Percentiles rank a stretch among this genome's conserved stretches.
Evolutionary conservation across 2,888 invertebrate species (phyloP).

Genomic region (Hemaris fuciformis): DNA sequence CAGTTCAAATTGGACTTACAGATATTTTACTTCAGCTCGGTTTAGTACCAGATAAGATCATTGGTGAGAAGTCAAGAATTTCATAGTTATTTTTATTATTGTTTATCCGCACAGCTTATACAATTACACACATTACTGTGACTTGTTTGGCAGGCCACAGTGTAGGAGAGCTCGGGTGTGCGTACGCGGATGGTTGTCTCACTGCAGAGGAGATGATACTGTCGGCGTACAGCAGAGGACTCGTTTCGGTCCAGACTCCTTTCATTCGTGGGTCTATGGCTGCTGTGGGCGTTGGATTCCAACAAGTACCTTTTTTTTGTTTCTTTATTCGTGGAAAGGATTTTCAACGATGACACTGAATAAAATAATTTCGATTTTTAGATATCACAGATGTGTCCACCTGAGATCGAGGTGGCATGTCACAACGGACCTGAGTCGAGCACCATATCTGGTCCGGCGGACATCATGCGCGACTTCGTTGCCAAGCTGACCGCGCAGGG

Average conservation of each 20-base stretch:
- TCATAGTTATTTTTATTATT: neutral
- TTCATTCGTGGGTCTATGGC: slow-evolving; percentile 91
- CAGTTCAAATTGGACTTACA: slow-evolving; percentile 76
- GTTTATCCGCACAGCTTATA: neutral
- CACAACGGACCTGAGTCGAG: slow-evolving; percentile 89
- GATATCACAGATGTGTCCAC: slow-evolving; percentile 55
- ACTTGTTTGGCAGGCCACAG: slow-evolving; percentile 86
- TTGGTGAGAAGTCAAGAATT: slow-evolving; percentile 70
- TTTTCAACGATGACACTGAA: neutral
- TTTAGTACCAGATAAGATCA: slow-evolving; percentile 29
- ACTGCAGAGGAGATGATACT: slow-evolving; percentile 92
- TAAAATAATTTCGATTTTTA: slow-evolving; percentile 36
- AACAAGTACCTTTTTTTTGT: slow-evolving; percentile 48
- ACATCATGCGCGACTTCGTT: slow-evolving; percentile 80
- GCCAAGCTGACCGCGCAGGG: slow-evolving; percentile 47
- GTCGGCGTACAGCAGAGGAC: slow-evolving; percentile 89
- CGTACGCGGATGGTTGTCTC: slow-evolving; percentile 94
- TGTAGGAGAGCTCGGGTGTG: slow-evolving; percentile 95
- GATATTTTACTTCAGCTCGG: slow-evolving; percentile 40
- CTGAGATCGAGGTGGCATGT: slow-evolving; percentile 83
- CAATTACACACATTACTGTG: neutral
- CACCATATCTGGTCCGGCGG: slow-evolving; percentile 87
- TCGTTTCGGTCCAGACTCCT: slow-evolving; percentile 85
- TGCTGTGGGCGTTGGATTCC: slow-evolving; percentile 85
- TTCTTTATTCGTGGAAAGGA: neutral